A percentile compares a stretch with the other conserved stretches of the same genome.
Conservation (phyloP, 2,888 invertebrate genomes). For the Hedya salicella region DNA sequence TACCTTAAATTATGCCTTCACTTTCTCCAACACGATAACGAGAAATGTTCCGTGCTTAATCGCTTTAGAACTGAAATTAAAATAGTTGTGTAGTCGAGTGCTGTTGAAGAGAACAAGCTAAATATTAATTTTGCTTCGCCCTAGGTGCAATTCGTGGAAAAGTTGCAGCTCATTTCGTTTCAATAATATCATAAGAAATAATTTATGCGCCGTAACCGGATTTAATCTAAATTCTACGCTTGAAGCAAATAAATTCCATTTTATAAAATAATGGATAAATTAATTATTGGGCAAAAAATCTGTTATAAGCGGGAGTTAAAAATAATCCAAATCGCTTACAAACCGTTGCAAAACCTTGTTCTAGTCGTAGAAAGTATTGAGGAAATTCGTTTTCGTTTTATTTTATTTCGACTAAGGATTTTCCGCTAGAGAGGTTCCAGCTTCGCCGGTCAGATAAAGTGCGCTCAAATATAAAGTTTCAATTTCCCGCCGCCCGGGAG, state of each 20-base stretch:
- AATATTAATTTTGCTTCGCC: slow-evolving; percentile 33
- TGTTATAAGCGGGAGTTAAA: slow-evolving; percentile 32
- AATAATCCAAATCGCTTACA: slow-evolving; percentile 56
- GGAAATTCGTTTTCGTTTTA: slow-evolving; percentile 68
- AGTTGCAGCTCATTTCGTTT: slow-evolving; percentile 21
- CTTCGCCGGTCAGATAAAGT: slow-evolving; percentile 76
- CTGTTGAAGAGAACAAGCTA: slow-evolving; percentile 28
- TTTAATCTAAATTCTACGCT: background rate
- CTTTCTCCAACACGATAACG: background rate
- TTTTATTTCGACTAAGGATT: slow-evolving; percentile 74
- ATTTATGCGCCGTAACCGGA: background rate
- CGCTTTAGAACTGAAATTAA: slow-evolving; percentile 41
- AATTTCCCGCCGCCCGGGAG: slow-evolving; percentile 70
- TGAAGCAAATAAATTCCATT: background rate
- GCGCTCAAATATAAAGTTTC: slow-evolving; percentile 83
- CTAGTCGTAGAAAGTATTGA: slow-evolving; percentile 62
- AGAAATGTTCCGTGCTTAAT: slow-evolving; percentile 13
- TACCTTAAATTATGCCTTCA: background rate
- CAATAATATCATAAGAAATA: background rate
- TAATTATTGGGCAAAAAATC: background rate
- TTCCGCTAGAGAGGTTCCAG: slow-evolving; percentile 67
- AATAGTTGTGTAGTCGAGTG: slow-evolving; percentile 38
- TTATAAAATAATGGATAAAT: background rate
- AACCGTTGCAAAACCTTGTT: slow-evolving; percentile 63
- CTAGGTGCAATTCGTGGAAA: slow-evolving; percentile 22